A percentile compares a stretch with the other conserved stretches of the same genome.
phyloP scores from a whole-genome alignment of 1,140 invertebrate species.

The Nilaparvata lugens region DNA sequence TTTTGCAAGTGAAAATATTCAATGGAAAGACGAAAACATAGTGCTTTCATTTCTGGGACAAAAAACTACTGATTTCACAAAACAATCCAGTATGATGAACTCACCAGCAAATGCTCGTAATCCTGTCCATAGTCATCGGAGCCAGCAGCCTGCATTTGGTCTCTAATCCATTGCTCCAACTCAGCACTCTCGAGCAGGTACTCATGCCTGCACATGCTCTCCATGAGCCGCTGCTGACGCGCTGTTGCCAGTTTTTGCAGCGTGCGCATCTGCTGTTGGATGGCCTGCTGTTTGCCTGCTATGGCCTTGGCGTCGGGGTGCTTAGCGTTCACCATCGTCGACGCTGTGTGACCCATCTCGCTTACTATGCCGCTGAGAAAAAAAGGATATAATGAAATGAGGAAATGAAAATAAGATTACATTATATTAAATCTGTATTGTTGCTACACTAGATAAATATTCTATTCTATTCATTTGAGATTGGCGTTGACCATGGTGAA shows the following conservation, averaged over 20 bases:
- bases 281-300: constrained; percentile 61
- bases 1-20: no score
- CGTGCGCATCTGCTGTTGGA: constrained; percentile 68
- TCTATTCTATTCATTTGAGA: no score
- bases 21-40: no score
- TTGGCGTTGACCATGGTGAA: no score
- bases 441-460: no score
- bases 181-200: constrained; percentile 87
- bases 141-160: constrained; percentile 80
- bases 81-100: constrained; percentile 24
- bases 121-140: constrained; percentile 96
- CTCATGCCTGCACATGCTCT: constrained; percentile 82
- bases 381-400: no score
- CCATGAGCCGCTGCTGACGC: constrained; percentile 76
- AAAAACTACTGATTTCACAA: no score
- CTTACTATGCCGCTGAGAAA: constrained; percentile 64
- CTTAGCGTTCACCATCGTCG: constrained; percentile 61
- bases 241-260: constrained; percentile 71
- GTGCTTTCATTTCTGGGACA: no score
- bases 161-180: constrained; percentile 88
- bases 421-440: no score
- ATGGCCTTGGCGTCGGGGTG: constrained; percentile 75
- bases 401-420: no score
- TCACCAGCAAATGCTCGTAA: constrained; percentile 86
- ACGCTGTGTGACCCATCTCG: constrained; percentile 83